A percentile compares a stretch with the other conserved stretches of the same genome.
Conservation (phyloP, 2,888 invertebrate species). For the Zhuqinia jingwanae region DNA sequence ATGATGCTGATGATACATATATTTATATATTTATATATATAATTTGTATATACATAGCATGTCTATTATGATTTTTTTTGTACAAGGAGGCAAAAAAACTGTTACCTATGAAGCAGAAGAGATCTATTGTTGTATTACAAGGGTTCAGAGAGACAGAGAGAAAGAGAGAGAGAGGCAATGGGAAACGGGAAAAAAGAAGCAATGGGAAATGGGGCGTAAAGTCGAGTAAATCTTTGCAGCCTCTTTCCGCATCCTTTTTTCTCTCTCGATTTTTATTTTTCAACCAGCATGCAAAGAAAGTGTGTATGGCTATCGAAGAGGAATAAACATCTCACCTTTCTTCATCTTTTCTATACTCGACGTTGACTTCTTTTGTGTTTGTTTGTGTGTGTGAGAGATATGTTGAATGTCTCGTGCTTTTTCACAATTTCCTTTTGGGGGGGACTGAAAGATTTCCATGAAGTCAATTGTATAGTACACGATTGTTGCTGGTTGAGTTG, state of each 20-base stretch:
- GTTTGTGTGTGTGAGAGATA: not conserved
- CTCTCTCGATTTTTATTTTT: slow-evolving; percentile 25
- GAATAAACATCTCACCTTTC: slow-evolving; percentile 54
- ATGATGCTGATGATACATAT: not conserved
- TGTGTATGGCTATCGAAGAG: too few species aligned
- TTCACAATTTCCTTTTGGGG: slow-evolving; percentile 15
- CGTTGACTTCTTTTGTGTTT: not conserved
- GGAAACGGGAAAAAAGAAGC: slow-evolving; percentile 46
- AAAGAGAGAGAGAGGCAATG: not conserved
- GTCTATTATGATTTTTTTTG: too few species aligned
- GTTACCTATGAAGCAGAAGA: not conserved
- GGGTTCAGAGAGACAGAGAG: not conserved
- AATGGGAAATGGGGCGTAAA: slow-evolving; percentile 67
- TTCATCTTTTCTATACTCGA: not conserved
- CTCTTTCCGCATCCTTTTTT: slow-evolving; percentile 62
- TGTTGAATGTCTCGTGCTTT: not conserved
- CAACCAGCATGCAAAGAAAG: not conserved
- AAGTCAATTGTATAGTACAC: not conserved
- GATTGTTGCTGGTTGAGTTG: too few species aligned
- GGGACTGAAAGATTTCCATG: slow-evolving; percentile 18
- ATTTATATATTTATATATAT: too few species aligned
- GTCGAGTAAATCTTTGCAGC: slow-evolving; percentile 69
- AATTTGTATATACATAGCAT: too few species aligned
- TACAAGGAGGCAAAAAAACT: too few species aligned
- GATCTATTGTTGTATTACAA: not conserved